Base-by-base conservation (phyloP, 2,888 invertebrate genomes). In the Patella caerulea region DNA sequence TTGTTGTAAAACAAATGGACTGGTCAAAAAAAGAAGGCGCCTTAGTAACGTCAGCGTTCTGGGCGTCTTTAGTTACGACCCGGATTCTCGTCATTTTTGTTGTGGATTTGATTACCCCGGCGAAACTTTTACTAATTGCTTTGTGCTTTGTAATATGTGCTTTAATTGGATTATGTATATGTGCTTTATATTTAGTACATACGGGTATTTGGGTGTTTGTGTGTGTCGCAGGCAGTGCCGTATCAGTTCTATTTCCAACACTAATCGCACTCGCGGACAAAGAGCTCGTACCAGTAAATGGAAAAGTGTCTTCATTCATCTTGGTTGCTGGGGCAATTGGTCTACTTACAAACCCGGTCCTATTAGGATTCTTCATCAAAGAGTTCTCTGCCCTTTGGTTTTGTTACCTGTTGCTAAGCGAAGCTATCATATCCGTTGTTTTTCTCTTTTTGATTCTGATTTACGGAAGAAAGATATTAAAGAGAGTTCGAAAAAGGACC, bases 361-460 rank as follows among this genome's bases (percentile, higher is more conserved):
- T 65, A 9, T 14, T 65, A 24, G 65, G 65, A 24, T 65, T 65
- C 65, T 15, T 65, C 14, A 65, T 65, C 19, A 19, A 65, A 65
- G 65, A 65, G 65, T 65, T 24, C 65, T 65, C 65, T 19, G 65
- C 65, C 24, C 65, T 65, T 65, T 65, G 24, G 19, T 65, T 65
- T 14, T 65, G 65, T 24, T 65, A 65, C 14, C 24, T 65, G 9
- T 4, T 65, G 9, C 14, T 65, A 24, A 4, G 12, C 11, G 65
- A 65, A 24, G 65, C 65, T 24, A 11, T 65, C 9, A 24, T 65
- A 11, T 65, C 65, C 11, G 24, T 65, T 12, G 24, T 65, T 24
- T 24, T 65, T 11, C 19, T 65, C 3, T 65, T 65, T 12, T 24
- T 65, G 14, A 65, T 65, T 24, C 0, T 65, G 24, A 3, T 65